Base-by-base conservation (phyloP, 2,797 vertebrate species). In the Tokudaia muenninki region DNA sequence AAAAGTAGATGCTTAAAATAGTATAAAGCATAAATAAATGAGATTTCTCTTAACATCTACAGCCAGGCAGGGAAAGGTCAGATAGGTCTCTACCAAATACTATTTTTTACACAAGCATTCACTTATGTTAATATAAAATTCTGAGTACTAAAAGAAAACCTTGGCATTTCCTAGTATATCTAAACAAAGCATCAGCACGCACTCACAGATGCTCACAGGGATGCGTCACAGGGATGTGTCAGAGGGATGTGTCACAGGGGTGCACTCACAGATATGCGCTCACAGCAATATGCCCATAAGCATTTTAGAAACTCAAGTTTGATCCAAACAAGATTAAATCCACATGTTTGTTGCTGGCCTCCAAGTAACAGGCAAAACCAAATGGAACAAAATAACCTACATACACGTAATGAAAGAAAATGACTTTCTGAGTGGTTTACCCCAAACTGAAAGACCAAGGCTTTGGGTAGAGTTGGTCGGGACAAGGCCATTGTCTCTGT, bases 1-100 rank as follows among this genome's bases (percentile, higher is more conserved):
- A 97, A 97, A 96, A 92, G 96, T 81, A 97, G 92, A 97, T 95
- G 84, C 96, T 98, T 97, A 98, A 98, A 93, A 94, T 97, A 97
- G 98, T 78, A 81, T 91, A 93, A 88, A 96, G 97, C 96, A 97
- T 97, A 95, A 95, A 96, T 88, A 96, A 98, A 97, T 95, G 92
- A 97, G 96, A 97, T 79, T 88, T 55, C 29, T 65, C 50, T 95
- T 90, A 72, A 93, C 47, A 78, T 31, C 57, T 88, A n/a, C 16
- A 95, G 0, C 0, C 31, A 55, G 0, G 0, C 1, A 94, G 10
- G 74, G 24, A 86, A 79, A 80, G 31, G 89, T 96, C 78, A 97
- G 89, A 86, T 37, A 87, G 10, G 37, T 87, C 86, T 13, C 44
- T 6, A 65, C 26, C 21, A 84, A 65, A 65, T 34, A 65, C 52